Percentiles rank a stretch among this genome's conserved stretches.
Evolutionary conservation across 2,113 vertebrate genomes (phyloP).

Genomic region (Turdus rufiventris): DNA sequence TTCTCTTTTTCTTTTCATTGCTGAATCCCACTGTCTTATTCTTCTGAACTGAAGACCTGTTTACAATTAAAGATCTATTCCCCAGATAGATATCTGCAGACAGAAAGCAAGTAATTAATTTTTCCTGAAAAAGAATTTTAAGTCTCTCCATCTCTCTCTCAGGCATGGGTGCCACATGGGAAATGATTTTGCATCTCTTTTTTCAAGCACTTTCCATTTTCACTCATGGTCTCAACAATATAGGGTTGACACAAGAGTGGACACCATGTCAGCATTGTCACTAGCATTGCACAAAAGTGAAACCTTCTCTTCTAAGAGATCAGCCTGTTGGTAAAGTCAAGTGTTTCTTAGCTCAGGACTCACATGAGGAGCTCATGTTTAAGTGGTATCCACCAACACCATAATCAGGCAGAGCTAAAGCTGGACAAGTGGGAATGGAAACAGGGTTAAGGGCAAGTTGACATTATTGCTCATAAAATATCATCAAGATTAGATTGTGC

Average conservation of each 20-base stretch:
- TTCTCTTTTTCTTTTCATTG: neutral
- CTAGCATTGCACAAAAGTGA: neutral
- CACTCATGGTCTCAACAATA: neutral
- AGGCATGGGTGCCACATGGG: neutral
- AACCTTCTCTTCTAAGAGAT: neutral
- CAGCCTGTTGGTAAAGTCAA: neutral
- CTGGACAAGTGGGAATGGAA: neutral
- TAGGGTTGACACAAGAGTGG: neutral
- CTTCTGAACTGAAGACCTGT: neutral
- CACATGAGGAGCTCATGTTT: neutral
- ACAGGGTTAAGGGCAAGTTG: fast-evolving
- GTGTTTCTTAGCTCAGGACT: neutral
- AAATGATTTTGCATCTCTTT: neutral
- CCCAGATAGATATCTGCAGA: neutral
- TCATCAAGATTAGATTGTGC: neutral
- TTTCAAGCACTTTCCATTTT: neutral
- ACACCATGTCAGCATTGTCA: neutral
- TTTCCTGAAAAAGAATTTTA: neutral
- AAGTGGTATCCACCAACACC: neutral
- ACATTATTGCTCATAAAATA: neutral
- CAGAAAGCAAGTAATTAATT: neutral
- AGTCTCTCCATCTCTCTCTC: neutral
- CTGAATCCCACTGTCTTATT: neutral
- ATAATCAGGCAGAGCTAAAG: neutral
- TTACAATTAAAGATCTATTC: neutral